Percentiles rank a stretch among this genome's conserved stretches.
phyloP scores from a whole-genome alignment of 2,797 vertebrate genomes.

The Trematomus bernacchii region DNA sequence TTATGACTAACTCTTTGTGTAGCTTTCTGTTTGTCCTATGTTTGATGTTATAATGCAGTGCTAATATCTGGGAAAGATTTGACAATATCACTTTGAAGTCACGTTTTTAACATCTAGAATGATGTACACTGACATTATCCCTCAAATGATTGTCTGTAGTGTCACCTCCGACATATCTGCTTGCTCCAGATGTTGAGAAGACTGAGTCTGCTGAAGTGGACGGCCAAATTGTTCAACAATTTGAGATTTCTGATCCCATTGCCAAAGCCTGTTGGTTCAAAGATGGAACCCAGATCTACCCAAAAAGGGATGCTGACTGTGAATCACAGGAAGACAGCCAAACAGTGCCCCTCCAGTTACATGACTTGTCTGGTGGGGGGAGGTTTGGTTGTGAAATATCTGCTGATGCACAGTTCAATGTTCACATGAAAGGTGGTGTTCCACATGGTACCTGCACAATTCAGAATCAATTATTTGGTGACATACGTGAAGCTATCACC shows the following conservation, averaged over 20 bases:
- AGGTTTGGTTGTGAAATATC: conserved; percentile 80
- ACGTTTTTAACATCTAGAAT: conserved; percentile 36
- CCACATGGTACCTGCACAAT: conserved; percentile 74
- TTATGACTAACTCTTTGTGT: conserved; percentile 71
- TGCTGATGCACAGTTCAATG: conserved; percentile 81
- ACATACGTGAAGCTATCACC: conserved; percentile 63
- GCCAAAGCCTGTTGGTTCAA: conserved; percentile 89
- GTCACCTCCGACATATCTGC: conserved; percentile 69
- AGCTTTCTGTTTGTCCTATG: conserved; percentile 57
- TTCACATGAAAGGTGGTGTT: conserved; percentile 90
- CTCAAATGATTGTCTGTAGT: conserved; percentile 81
- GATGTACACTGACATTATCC: conserved; percentile 61
- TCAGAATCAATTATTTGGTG: conserved; percentile 75
- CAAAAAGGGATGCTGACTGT: conserved; percentile 79
- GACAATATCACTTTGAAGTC: conserved; percentile 41
- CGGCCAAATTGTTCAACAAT: conserved; percentile 85
- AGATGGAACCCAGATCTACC: conserved; percentile 86
- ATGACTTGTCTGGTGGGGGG: conserved; percentile 79
- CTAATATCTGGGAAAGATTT: conserved; percentile 47
- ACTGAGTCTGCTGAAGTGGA: conserved; percentile 70
- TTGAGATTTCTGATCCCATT: conserved; percentile 88
- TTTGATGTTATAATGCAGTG: conserved; percentile 56
- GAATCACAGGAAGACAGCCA: conserved; percentile 81
- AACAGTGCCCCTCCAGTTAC: conserved; percentile 75
- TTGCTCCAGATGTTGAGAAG: conserved; percentile 78